Percentiles rank a stretch among this genome's conserved stretches.
Conservation (phyloP, 2,888 invertebrate genomes). For the Acanthosepion pharaonis region DNA sequence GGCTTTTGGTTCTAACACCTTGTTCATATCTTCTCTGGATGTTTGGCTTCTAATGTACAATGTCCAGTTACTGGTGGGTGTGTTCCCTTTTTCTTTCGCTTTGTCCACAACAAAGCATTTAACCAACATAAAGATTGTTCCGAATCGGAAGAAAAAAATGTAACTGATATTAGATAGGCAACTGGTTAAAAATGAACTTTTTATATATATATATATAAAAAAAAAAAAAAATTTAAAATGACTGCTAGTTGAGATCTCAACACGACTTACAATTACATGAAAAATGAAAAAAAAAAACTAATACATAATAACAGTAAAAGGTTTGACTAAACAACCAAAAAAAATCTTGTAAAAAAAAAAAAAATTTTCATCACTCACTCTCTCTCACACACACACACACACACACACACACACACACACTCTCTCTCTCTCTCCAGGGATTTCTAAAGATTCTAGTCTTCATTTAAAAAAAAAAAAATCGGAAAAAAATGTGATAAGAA, state of each 20-base stretch:
- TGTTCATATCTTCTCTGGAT: not conserved
- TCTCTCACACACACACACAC: not conserved
- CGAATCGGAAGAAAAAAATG: slow-evolving; percentile 44
- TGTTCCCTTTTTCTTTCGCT: not conserved
- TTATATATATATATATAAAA: not conserved
- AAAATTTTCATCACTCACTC: too few species aligned
- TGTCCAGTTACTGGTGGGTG: slow-evolving; percentile 24
- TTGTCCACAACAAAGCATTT: slow-evolving; percentile 38
- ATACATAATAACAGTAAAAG: not conserved
- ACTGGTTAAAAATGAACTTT: not conserved
- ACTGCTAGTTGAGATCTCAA: slow-evolving; percentile 44
- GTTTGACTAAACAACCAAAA: too few species aligned
- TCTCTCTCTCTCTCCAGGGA: not conserved
- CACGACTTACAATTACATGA: not conserved
- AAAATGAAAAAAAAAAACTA: not conserved
- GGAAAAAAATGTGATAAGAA: not conserved
- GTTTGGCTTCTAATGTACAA: not conserved
- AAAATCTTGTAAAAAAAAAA: too few species aligned
- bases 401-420: not conserved
- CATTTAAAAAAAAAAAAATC: not conserved
- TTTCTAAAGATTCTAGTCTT: not conserved
- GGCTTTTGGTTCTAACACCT: not conserved
- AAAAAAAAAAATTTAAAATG: not conserved
- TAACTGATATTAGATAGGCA: slow-evolving; percentile 25
- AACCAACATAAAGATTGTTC: slow-evolving; percentile 33